These are phyloP conservation scores for Antheraea pernyi DNA, from an alignment of 1,140 invertebrate genomes.

Conservation along the genomic window DNA sequence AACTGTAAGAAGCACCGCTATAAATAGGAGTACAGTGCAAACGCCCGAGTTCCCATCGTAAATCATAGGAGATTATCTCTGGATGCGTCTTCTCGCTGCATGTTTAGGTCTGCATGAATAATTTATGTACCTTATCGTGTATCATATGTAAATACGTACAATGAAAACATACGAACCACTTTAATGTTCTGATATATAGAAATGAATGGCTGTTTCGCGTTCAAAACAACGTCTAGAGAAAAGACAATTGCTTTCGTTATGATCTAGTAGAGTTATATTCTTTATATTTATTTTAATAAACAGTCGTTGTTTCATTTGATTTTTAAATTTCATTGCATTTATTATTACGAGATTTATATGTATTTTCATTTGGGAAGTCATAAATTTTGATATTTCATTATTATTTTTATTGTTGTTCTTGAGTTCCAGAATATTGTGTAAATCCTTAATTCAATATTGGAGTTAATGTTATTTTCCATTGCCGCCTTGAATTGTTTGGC, in stretches of 20 bases:
- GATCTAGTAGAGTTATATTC: not conserved
- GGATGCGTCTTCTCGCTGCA: conserved; percentile 50
- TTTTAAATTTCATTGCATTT: not conserved
- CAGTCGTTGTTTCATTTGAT: not conserved
- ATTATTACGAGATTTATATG: not conserved
- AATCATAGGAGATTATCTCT: conserved; percentile 71
- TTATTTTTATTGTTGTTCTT: too few relatives aligned
- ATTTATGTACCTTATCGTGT: conserved; percentile 50
- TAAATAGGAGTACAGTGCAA: conserved; percentile 56
- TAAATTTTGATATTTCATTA: too few relatives aligned
- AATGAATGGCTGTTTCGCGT: conserved; percentile 6
- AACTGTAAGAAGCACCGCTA: conserved; percentile 16
- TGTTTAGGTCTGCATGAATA: conserved; percentile 63
- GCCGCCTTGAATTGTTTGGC: too few relatives aligned
- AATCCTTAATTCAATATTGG: too few relatives aligned
- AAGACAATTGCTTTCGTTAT: not conserved
- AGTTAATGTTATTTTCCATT: too few relatives aligned
- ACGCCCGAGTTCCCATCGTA: conserved; percentile 63
- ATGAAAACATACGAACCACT: conserved; percentile 13
- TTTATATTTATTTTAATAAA: not conserved
- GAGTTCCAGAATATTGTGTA: too few relatives aligned
- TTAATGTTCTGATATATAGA: conserved; percentile 12
- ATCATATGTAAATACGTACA: conserved; percentile 15
- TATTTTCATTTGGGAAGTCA: too few relatives aligned
- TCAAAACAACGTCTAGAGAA: conserved; percentile 4